phyloP scores from a whole-genome alignment of 2,113 vertebrate genomes.

The Albula goreensis region DNA sequence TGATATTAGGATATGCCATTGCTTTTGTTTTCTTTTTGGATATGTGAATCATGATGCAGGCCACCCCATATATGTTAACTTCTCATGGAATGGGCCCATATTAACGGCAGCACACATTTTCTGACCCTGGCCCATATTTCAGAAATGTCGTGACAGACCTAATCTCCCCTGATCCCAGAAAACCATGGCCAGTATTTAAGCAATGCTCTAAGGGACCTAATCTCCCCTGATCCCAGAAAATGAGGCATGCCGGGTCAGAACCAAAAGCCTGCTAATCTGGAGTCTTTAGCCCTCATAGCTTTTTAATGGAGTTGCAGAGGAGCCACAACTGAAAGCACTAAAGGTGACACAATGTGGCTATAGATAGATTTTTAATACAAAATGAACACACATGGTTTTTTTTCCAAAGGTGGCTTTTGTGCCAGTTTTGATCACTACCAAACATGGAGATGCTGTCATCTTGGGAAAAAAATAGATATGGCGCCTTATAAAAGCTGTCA shows the following conservation, averaged over 20 bases:
- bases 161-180: constrained; percentile 30
- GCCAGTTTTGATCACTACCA: constrained; percentile 42
- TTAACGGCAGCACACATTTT: constrained; percentile 2
- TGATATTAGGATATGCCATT: neutral
- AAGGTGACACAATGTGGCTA: constrained; percentile 56
- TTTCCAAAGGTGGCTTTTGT: constrained; percentile 21
- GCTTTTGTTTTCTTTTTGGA: neutral
- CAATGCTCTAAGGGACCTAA: constrained; percentile 47
- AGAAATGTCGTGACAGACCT: constrained; percentile 21
- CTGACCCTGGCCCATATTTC: constrained; percentile 15
- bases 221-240: constrained; percentile 60
- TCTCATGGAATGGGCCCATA: neutral
- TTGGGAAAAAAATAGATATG: neutral
- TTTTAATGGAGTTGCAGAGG: constrained; percentile 52
- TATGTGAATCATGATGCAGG: neutral
- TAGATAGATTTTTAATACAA: constrained; percentile 53
- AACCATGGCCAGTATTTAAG: constrained; percentile 42
- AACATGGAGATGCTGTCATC: constrained; percentile 47
- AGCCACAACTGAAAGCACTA: constrained; percentile 48
- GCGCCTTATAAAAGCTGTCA: constrained; percentile 52
- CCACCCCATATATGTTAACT: neutral
- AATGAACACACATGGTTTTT: constrained; percentile 44
- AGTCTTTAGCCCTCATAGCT: constrained; percentile 53
- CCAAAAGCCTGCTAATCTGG: constrained; percentile 46
- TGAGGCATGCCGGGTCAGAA: constrained; percentile 41